Percentiles rank a stretch among this genome's conserved stretches.
phyloP scores from a whole-genome alignment of 1,140 invertebrate genomes.

The Heliconius hermathena region DNA sequence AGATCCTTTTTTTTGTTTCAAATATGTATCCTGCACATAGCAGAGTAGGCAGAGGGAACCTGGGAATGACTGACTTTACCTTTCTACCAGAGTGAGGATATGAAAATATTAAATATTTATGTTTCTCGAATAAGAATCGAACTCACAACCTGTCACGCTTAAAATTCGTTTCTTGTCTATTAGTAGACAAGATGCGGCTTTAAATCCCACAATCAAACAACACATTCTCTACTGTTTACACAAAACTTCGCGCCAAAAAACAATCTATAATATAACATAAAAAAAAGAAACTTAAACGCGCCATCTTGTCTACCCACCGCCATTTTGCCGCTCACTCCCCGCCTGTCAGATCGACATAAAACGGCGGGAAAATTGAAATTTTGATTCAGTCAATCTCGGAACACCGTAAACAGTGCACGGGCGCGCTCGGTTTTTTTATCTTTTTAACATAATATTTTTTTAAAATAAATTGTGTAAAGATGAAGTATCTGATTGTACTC shows the following conservation, averaged over 20 bases:
- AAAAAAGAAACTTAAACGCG: conserved; percentile 17
- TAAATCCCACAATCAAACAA: too few relatives aligned
- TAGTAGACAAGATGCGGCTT: too few relatives aligned
- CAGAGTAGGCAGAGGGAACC: too few relatives aligned
- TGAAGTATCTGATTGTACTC: conserved; percentile 79
- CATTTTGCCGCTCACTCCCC: conserved; percentile 32
- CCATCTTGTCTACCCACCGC: conserved; percentile 29
- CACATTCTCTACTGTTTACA: neutral
- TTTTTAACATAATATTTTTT: conserved; percentile 26
- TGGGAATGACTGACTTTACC: too few relatives aligned
- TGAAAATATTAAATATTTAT: neutral
- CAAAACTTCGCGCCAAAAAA: neutral
- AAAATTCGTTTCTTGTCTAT: too few relatives aligned
- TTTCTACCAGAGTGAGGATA: too few relatives aligned
- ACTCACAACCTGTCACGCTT: too few relatives aligned
- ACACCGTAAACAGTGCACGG: conserved; percentile 20
- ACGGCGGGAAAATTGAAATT: conserved; percentile 36
- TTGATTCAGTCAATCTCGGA: conserved; percentile 33
- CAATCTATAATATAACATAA: neutral
- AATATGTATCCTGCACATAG: too few relatives aligned
- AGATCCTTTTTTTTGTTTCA: too few relatives aligned
- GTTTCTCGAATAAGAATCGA: too few relatives aligned
- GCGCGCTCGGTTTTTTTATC: conserved; percentile 51
- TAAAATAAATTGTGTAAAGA: conserved; percentile 57
- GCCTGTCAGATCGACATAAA: conserved; percentile 30